phyloP scores from a whole-genome alignment of 2,113 vertebrate species.

The Salvelinus fontinalis region DNA sequence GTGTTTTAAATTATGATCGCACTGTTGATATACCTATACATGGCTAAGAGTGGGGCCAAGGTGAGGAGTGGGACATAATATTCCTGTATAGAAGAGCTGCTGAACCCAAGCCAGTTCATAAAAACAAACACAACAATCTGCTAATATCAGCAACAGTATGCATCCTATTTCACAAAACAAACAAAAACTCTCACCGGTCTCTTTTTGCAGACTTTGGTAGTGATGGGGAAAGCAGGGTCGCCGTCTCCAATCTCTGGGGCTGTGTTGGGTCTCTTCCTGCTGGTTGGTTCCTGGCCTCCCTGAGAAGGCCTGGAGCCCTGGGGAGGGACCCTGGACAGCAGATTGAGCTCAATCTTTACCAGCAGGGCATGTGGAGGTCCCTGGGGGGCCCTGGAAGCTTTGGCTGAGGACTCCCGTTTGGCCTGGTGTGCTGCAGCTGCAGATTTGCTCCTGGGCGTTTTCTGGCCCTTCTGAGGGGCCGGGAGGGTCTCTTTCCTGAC shows the following conservation, averaged over 20 bases:
- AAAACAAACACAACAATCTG: too few species aligned
- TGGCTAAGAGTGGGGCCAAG: too few species aligned
- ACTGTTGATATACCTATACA: too few species aligned
- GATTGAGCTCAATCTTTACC: constrained; percentile 84
- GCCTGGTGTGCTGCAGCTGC: constrained; percentile 26
- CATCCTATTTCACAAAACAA: background rate
- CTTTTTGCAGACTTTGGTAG: constrained; percentile 71
- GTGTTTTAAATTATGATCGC: too few species aligned
- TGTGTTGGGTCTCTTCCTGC: constrained; percentile 57
- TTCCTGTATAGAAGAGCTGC: too few species aligned
- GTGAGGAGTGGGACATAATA: too few species aligned
- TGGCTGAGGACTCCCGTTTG: constrained; percentile 48
- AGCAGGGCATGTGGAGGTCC: constrained; percentile 57
- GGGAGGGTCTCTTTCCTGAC: constrained; percentile 25
- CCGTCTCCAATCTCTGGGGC: constrained; percentile 53
- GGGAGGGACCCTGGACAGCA: constrained; percentile 80
- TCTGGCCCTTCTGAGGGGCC: constrained; percentile 47
- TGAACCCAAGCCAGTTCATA: too few species aligned
- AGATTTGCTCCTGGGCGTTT: constrained; percentile 52
- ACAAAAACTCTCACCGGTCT: constrained; percentile 70
- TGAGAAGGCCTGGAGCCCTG: constrained; percentile 19
- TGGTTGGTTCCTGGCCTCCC: constrained; percentile 5
- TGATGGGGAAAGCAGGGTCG: background rate
- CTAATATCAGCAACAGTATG: background rate
- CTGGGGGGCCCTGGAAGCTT: constrained; percentile 41